Conservation (phyloP, 2,113 vertebrate species). For the Orthonyx spaldingii region DNA sequence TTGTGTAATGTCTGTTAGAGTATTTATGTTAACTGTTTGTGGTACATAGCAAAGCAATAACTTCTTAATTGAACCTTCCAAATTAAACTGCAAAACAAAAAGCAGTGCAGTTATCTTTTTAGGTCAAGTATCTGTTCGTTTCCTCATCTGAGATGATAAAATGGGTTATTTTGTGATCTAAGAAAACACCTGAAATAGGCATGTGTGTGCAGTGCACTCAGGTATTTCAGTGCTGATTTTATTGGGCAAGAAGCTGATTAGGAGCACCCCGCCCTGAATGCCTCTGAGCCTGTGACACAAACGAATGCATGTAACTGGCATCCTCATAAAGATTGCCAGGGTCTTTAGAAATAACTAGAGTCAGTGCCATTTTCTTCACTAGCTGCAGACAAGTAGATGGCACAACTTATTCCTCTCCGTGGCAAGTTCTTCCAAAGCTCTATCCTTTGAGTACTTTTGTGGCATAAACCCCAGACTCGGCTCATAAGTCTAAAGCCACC, state of each 20-base stretch:
- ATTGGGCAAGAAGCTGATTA: neutral
- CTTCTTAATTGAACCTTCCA: neutral
- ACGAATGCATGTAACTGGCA: neutral
- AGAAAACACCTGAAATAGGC: neutral
- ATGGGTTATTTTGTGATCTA: neutral
- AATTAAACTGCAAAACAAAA: neutral
- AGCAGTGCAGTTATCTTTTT: neutral
- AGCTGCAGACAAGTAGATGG: neutral
- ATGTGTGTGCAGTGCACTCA: accelerated
- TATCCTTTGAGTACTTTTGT: neutral
- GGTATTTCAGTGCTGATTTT: neutral
- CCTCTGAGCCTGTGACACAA: neutral
- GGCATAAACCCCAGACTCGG: accelerated
- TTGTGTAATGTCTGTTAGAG: neutral
- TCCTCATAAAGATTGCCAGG: neutral
- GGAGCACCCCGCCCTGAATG: neutral
- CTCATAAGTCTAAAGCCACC: neutral
- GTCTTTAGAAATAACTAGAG: neutral
- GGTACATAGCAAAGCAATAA: neutral
- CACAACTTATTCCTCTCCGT: neutral
- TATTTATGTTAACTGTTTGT: neutral
- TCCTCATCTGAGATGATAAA: neutral
- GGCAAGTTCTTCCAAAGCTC: neutral
- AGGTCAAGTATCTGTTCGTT: neutral
- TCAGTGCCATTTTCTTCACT: neutral